Evolutionary conservation across 2,113 vertebrate genomes (phyloP).

Genomic region (Ursus arctos): DNA sequence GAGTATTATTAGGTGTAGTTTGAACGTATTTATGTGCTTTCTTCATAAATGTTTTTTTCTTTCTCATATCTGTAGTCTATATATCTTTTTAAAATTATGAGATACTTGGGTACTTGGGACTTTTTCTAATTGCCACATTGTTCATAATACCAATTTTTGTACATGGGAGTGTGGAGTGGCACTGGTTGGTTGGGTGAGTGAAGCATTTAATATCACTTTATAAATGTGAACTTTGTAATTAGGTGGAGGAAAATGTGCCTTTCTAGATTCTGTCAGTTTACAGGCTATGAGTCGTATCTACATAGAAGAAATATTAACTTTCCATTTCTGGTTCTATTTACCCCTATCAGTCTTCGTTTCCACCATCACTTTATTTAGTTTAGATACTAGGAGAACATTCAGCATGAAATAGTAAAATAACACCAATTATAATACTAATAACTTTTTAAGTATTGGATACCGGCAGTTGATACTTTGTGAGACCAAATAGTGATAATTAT

Average conservation of each 20-base stretch:
- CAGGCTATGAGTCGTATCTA: neutral
- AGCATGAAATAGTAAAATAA: conserved; percentile 15
- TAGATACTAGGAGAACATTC: neutral
- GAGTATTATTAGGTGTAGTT: neutral
- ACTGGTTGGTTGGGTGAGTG: neutral
- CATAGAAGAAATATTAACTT: conserved; percentile 33
- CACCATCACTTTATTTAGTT: conserved; percentile 36
- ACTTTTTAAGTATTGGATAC: neutral
- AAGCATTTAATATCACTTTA: conserved; percentile 61
- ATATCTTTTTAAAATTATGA: conserved; percentile 44
- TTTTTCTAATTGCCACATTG: neutral
- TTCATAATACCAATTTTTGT: conserved; percentile 13
- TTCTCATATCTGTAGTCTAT: conserved; percentile 30
- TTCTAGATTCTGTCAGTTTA: neutral
- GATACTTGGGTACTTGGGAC: neutral
- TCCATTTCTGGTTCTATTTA: neutral
- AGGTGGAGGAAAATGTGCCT: conserved; percentile 32
- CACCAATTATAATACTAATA: conserved; percentile 25
- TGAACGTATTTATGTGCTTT: conserved; percentile 33
- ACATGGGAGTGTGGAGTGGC: neutral
- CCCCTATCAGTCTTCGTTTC: conserved; percentile 38
- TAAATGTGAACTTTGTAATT: conserved; percentile 45
- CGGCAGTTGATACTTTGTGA: neutral
- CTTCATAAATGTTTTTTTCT: conserved; percentile 2
- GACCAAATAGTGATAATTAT: conserved; percentile 25